A percentile compares a stretch with the other conserved stretches of the same genome.
These are phyloP conservation scores for Dasyurus viverrinus DNA, from an alignment of 2,113 vertebrate genomes.

Conservation along the genomic window DNA sequence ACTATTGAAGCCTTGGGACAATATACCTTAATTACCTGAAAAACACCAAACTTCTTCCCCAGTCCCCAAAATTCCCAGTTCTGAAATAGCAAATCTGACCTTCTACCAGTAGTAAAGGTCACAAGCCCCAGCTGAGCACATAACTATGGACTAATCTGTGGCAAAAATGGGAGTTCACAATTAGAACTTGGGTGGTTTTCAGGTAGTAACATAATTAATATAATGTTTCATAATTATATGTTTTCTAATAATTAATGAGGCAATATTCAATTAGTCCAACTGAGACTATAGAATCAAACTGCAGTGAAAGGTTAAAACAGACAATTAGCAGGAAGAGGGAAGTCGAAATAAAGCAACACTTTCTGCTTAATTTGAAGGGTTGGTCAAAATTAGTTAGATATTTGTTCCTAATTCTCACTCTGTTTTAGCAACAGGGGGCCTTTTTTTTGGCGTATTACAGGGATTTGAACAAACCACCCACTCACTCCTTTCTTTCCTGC, in stretches of 20 bases:
- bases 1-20: background rate
- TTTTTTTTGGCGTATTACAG: background rate
- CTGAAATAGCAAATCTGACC: background rate
- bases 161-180: slow-evolving; percentile 54
- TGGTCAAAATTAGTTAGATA: slow-evolving; percentile 52
- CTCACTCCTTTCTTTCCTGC: slow-evolving; percentile 9
- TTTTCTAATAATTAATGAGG: slow-evolving; percentile 69
- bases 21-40: background rate
- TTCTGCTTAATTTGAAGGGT: slow-evolving; percentile 45
- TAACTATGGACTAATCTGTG: slow-evolving; percentile 48
- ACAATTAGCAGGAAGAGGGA: slow-evolving; percentile 66
- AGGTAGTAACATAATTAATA: background rate
- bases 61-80: background rate
- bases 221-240: background rate
- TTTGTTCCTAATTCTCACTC: slow-evolving; percentile 52
- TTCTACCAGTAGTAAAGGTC: background rate
- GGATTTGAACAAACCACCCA: slow-evolving; percentile 30
- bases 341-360: slow-evolving; percentile 58
- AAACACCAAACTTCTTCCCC: background rate
- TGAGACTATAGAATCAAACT: slow-evolving; percentile 18
- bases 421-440: slow-evolving; percentile 22
- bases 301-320: slow-evolving; percentile 11
- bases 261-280: slow-evolving; percentile 4
- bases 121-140: background rate
- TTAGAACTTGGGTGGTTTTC: slow-evolving; percentile 17